phyloP scores from a whole-genome alignment of 2,113 vertebrate genomes.

The Tauraco erythrolophus region DNA sequence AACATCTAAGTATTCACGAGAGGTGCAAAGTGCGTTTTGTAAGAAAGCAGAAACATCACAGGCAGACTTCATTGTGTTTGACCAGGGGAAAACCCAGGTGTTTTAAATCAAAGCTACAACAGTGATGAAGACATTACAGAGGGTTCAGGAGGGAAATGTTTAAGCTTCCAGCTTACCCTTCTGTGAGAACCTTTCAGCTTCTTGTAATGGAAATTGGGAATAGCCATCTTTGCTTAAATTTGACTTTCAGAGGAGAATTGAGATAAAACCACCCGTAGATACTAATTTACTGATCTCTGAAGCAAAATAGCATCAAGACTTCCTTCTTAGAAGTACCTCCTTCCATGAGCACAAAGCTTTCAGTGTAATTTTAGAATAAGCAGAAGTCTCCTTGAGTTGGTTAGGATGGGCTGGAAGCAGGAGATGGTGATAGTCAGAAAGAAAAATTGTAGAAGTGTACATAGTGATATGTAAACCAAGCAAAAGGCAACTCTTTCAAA shows the following conservation, averaged over 20 bases:
- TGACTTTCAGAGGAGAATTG: not conserved
- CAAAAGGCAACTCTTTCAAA: not conserved
- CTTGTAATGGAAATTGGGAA: constrained; percentile 11
- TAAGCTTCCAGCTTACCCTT: constrained; percentile 26
- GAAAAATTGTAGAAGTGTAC: not conserved
- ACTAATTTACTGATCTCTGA: not conserved
- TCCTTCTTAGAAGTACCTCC: not conserved
- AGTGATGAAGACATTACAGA: not conserved
- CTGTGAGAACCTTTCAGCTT: constrained; percentile 5
- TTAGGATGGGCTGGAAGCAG: not conserved
- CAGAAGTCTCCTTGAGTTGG: not conserved
- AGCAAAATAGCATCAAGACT: not conserved
- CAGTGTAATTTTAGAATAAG: not conserved
- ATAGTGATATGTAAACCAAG: not conserved
- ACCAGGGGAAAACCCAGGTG: not conserved
- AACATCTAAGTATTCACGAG: not conserved
- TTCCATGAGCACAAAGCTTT: not conserved
- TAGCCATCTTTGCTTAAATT: not conserved
- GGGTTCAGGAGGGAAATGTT: not conserved
- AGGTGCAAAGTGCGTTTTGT: not conserved
- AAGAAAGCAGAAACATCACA: not conserved
- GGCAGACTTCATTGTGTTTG: not conserved
- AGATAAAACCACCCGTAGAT: not conserved
- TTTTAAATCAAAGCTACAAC: constrained; percentile 44
- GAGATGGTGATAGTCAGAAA: not conserved